Evolutionary conservation across 1,140 invertebrate species (phyloP).

Genomic region (Globodera ellingtonae): DNA sequence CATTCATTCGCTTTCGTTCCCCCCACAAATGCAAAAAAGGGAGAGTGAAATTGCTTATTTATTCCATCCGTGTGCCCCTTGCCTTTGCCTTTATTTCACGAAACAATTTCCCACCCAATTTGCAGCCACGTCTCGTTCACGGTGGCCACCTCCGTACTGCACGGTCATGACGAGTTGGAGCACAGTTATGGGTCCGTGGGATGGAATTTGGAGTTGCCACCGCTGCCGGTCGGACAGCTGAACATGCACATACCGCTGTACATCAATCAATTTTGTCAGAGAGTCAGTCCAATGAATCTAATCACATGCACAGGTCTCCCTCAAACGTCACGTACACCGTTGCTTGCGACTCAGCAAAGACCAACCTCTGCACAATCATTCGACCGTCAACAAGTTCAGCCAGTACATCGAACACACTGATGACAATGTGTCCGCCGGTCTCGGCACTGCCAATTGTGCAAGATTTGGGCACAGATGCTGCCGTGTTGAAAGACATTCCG

Average conservation of each 20-base stretch:
- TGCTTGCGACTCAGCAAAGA: not conserved
- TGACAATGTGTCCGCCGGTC: not conserved
- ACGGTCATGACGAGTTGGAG: constrained; percentile 67
- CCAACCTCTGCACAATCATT: constrained; percentile 13
- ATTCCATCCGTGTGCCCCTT: too few relatives aligned
- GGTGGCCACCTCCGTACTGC: constrained; percentile 64
- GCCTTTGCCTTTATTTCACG: not conserved
- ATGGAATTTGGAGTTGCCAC: constrained; percentile 1
- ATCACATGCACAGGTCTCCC: not conserved
- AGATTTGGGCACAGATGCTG: not conserved
- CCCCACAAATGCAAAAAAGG: too few relatives aligned
- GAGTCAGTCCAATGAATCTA: not conserved
- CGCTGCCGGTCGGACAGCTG: not conserved
- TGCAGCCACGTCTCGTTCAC: constrained; percentile 64
- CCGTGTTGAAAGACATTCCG: not conserved
- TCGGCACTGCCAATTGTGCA: not conserved
- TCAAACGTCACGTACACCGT: constrained; percentile 13
- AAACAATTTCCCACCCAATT: constrained; percentile 8
- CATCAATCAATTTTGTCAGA: not conserved
- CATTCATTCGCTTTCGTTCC: not conserved
- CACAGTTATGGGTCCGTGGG: not conserved
- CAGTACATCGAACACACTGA: not conserved
- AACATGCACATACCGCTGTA: not conserved
- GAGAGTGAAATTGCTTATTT: too few relatives aligned
- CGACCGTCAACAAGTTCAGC: not conserved